Base-by-base conservation (phyloP, 2,888 invertebrate species). In the Ormia ochracea region DNA sequence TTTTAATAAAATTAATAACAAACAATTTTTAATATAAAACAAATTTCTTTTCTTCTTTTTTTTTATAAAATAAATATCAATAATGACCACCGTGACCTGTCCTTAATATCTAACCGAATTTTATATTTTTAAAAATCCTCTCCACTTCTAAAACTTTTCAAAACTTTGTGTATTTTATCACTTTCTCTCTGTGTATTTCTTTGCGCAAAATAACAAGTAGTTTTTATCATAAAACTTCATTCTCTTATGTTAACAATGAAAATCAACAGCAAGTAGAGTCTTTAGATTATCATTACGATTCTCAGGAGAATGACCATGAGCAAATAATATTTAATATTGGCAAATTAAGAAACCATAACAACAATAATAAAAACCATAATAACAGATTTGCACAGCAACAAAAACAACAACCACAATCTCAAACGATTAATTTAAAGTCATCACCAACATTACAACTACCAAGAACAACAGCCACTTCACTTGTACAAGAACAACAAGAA, bases 361-460 rank as follows among this genome's bases (percentile, higher is more conserved):
- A 75, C 21, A 58, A 65, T 48, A 69, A 58, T n/a, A 65, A 56
- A 38, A 52, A 66, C 21, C 41, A 36, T 59, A 77, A 61, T 45
- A 70, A 79, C 75, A 58, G 43, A 75, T 65, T 75, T 76, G 76
- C 80, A 73, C 52, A 61, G 58, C 63, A 68, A 63, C 36, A 45
- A 45, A 21, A 50, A 50, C 50, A 74, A 41, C 70, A 73, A 54
- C 58, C 54, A 63, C 77, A 79, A 77, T 63, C 83, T 84, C 86
- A 85, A 86, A 65, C 69, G 61, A 68, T 69, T 65, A 78, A 77
- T 36, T 31, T 28, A 17, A 70, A 70, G 61, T 91, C 91, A 91
- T 91, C 91, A 91, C 91, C 91, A 91, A 91, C 91, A 66, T 33
- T 91, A 91, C 90, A 89, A 79, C 45, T 65, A 69, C 72, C 91